Conservation (phyloP, 2,888 invertebrate genomes). For the Zele albiditarsus region DNA sequence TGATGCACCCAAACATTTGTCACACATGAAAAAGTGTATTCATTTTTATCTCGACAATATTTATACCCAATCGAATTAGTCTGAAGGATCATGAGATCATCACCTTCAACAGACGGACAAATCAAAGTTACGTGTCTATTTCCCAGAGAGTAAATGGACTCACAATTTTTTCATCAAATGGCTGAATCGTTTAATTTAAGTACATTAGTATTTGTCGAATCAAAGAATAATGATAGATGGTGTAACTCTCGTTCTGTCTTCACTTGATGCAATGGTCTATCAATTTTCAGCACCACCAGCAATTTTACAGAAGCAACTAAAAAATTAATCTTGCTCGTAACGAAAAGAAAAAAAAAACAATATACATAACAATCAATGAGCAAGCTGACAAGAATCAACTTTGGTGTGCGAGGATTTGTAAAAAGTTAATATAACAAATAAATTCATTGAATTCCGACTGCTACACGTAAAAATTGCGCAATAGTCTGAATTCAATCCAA, state of each 20-base stretch:
- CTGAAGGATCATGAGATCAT: neutral
- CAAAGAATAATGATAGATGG: neutral
- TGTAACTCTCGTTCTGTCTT: neutral
- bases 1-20: neutral
- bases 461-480: slow-evolving; percentile 22
- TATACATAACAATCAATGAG: slow-evolving; percentile 27
- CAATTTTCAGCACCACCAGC: slow-evolving; percentile 58
- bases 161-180: neutral
- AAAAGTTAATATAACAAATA: slow-evolving; percentile 43
- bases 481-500: slow-evolving; percentile 14
- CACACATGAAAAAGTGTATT: neutral
- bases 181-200: neutral
- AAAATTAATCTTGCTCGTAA: slow-evolving; percentile 51
- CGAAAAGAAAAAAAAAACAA: slow-evolving; percentile 20
- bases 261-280: slow-evolving; percentile 7
- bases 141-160: neutral
- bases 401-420: slow-evolving; percentile 58
- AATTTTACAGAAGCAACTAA: slow-evolving; percentile 55
- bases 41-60: neutral
- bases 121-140: neutral
- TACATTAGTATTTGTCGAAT: neutral
- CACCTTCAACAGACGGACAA: neutral
- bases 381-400: slow-evolving; percentile 63
- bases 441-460: slow-evolving; percentile 34
- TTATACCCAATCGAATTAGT: neutral